Evolutionary conservation across 2,888 invertebrate genomes (phyloP), one percentile per base, ranked within the genome.

Genomic region (Hydrotaea cyrtoneurina): DNA sequence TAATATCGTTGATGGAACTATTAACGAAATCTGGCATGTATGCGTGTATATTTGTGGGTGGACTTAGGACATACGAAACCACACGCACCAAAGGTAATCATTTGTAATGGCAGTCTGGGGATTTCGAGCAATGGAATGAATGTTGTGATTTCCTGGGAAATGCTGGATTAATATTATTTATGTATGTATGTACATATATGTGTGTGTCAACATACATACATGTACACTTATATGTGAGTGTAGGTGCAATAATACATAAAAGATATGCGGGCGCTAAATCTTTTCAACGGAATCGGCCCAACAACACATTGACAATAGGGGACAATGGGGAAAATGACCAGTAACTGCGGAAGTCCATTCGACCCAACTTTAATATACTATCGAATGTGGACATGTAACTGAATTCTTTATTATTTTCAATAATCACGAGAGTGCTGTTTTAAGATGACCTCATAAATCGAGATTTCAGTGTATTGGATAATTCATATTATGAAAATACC

Each of bases 1-100:
- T 23, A 69, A 69, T 69, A 69, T 69, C 43, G 19, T 69, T 46
- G 69, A 69, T 69, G 69, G 46, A 69, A 69, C 69, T 69, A 69
- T 69, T 69, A 69, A 69, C 23, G 46, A 69, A 46, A 13, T 31
- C 69, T 46, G 23, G 23, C 23, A 69, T 23, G 69, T 13, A 21
- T 59, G 23, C 43, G 39, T 66, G 15, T 59, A 10, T 26, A 26
- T 2, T 4, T 13, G 69, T 23, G 46, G 39, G 19, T 66, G 55
- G n/a, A n/a, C 36, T 21, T 23, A 36, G 23, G 46, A 43, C 23
- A 69, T 46, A 21, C 69, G 23, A 23, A 69, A 23, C 1, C 23
- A 21, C 21, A 46, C 43, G 46, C 69, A 69, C 43, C 69, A 46
- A 46, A 69, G 69, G 69, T 69, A 69, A 69, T 69, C 43, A 69